These are phyloP conservation scores for Vanacampus margaritifer DNA, from an alignment of 2,113 vertebrate species.

Conservation along the genomic window DNA sequence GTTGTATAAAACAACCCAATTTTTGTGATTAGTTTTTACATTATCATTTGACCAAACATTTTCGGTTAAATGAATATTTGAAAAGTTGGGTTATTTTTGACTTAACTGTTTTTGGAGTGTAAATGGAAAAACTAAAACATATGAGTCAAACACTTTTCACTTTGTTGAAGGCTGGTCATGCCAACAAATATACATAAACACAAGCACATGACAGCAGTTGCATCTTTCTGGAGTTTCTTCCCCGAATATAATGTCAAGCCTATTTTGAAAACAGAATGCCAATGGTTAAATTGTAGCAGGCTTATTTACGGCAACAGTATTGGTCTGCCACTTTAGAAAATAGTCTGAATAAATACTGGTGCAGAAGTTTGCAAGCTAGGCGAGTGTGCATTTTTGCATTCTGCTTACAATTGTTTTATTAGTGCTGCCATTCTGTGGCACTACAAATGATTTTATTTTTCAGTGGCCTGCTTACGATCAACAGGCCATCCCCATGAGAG, in stretches of 20 bases:
- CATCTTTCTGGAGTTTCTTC: constrained; percentile 33
- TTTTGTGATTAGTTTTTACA: no score
- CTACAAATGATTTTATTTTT: constrained; percentile 67
- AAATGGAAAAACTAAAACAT: no score
- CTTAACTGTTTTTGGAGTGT: no score
- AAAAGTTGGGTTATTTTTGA: no score
- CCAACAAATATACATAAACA: no score
- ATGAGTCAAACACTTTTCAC: no score
- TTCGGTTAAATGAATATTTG: no score
- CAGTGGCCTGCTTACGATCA: constrained; percentile 64
- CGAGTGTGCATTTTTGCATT: constrained; percentile 15
- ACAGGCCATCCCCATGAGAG: constrained; percentile 66
- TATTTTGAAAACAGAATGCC: constrained; percentile 50
- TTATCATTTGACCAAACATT: no score
- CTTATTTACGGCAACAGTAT: constrained; percentile 54
- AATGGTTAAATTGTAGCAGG: constrained; percentile 57
- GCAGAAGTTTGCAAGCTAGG: constrained; percentile 25
- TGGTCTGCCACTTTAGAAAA: constrained; percentile 45
- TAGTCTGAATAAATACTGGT: constrained; percentile 28
- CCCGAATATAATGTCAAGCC: constrained; percentile 52
- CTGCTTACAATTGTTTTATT: constrained; percentile 29
- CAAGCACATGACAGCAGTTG: constrained; percentile 68
- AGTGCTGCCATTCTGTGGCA: constrained; percentile 44
- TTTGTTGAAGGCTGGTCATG: no score
- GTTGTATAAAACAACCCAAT: no score